Evolutionary conservation across 2,797 vertebrate genomes (phyloP).

Genomic region (Pangasius mekongensis): DNA sequence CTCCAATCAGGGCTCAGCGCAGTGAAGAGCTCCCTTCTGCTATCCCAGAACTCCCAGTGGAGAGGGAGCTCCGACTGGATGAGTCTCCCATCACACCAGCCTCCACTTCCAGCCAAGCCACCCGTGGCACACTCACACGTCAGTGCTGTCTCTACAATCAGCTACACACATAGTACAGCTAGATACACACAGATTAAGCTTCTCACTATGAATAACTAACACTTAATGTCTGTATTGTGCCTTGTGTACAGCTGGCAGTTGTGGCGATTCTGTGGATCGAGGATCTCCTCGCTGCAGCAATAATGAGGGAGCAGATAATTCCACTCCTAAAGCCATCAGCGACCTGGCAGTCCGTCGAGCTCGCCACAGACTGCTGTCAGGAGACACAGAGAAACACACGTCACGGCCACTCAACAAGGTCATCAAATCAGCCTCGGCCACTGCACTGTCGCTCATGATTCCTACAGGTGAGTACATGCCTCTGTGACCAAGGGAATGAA

Average conservation of each 20-base stretch:
- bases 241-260: slow-evolving; percentile 77
- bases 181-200: neutral
- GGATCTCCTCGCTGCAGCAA: slow-evolving; percentile 70
- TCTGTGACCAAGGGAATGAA: neutral
- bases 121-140: slow-evolving; percentile 77
- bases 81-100: slow-evolving; percentile 76
- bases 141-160: slow-evolving; percentile 33
- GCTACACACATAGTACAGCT: neutral
- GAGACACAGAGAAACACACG: slow-evolving; percentile 86
- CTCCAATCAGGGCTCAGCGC: slow-evolving; percentile 64
- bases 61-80: slow-evolving; percentile 82
- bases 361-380: slow-evolving; percentile 93
- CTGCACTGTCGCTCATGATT: slow-evolving; percentile 94
- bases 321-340: slow-evolving; percentile 90
- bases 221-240: neutral
- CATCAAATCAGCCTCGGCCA: slow-evolving; percentile 97
- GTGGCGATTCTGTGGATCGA: slow-evolving; percentile 75
- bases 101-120: slow-evolving; percentile 71
- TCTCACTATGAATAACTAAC: neutral
- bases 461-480: slow-evolving; percentile 81
- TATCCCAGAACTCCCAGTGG: slow-evolving; percentile 83
- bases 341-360: slow-evolving; percentile 93
- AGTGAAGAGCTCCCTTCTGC: slow-evolving; percentile 80
- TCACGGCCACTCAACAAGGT: slow-evolving; percentile 92
- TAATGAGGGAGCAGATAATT: slow-evolving; percentile 74